phyloP scores from a whole-genome alignment of 2,888 invertebrate genomes.

The Coleophora deauratella region DNA sequence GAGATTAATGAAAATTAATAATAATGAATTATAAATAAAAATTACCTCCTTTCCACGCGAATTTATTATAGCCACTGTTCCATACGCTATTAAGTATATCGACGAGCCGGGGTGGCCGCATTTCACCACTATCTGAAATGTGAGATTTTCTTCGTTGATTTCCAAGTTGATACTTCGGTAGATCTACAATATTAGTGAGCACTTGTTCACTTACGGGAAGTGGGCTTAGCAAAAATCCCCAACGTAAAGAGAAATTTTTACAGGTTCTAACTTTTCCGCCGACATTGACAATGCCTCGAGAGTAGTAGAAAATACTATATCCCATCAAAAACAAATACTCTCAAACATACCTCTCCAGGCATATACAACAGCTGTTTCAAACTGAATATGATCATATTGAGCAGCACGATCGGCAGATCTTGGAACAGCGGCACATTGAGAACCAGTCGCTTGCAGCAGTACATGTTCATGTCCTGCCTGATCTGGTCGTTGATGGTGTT shows the following conservation, averaged over 20 bases:
- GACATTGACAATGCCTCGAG: too few species aligned
- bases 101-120: constrained; percentile 64
- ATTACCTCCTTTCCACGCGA: constrained; percentile 69
- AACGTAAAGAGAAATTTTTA: too few species aligned
- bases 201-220: too few species aligned
- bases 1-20: too few species aligned
- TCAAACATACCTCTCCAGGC: constrained; percentile 72
- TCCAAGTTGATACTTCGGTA: too few species aligned
- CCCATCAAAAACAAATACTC: too few species aligned
- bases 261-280: too few species aligned
- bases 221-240: too few species aligned
- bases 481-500: constrained; percentile 52
- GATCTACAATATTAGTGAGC: too few species aligned
- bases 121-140: constrained; percentile 65
- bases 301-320: too few species aligned
- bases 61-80: constrained; percentile 74
- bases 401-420: constrained; percentile 58
- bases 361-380: constrained; percentile 70
- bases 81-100: constrained; percentile 75
- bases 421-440: constrained; percentile 70
- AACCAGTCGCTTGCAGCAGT: constrained; percentile 68
- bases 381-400: constrained; percentile 65
- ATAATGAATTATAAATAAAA: too few species aligned
- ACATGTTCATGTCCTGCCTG: constrained; percentile 70
- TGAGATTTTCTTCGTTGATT: too few species aligned